A percentile compares a stretch with the other conserved stretches of the same genome.
Conservation (phyloP, 1,140 invertebrate genomes). For the Brachionus sp. region DNA sequence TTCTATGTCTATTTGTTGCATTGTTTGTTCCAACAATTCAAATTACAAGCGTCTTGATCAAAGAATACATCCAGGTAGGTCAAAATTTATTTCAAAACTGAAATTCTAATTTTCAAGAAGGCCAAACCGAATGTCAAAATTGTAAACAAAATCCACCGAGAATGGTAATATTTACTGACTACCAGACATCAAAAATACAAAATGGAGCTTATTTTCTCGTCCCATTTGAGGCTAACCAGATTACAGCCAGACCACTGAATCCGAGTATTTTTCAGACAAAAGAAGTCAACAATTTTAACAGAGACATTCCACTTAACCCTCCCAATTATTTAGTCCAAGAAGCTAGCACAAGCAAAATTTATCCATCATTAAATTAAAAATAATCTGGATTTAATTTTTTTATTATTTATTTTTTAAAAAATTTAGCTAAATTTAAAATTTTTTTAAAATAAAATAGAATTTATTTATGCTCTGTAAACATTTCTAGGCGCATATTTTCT, state of each 20-base stretch:
- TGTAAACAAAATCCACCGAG: background rate
- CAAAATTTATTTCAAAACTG: background rate
- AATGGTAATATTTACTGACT: constrained; percentile 9
- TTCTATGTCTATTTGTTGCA: background rate
- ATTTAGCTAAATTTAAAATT: background rate
- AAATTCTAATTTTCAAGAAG: background rate
- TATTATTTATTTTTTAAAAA: background rate
- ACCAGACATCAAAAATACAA: background rate
- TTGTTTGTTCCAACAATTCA: background rate
- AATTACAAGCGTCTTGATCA: background rate
- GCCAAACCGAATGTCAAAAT: background rate
- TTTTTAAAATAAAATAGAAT: background rate
- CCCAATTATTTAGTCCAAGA: background rate
- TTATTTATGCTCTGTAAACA: constrained; percentile 3
- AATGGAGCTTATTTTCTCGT: constrained; percentile 22
- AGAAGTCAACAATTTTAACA: constrained; percentile 3
- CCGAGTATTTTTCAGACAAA: background rate
- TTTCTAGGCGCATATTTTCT: background rate
- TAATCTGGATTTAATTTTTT: background rate
- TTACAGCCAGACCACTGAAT: background rate
- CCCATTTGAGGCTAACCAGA: background rate
- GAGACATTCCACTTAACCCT: background rate
- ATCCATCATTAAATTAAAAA: background rate
- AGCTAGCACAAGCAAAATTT: background rate
- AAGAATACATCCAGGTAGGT: constrained; percentile 12